Evolutionary conservation across 2,888 invertebrate species (phyloP), one percentile per base, ranked within the genome.

Genomic region (Bedellia somnulentella): DNA sequence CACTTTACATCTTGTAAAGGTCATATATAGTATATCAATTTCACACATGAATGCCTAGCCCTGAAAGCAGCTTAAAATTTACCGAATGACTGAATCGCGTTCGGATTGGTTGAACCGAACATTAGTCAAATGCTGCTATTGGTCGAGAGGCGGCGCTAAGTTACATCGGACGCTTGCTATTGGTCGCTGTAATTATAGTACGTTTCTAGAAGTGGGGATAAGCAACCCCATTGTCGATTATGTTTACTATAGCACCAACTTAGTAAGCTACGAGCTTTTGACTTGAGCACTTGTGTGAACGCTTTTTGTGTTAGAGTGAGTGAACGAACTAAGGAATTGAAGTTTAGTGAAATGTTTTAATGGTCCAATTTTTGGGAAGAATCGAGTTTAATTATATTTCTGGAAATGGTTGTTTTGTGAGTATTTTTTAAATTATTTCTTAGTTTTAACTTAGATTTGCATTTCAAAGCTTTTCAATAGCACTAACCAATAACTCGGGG

Each of bases 371-470:
- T 29, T 17, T 12, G 10, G 13, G 22, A 29, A 29, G 29, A 15
- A 27, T 18, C 2, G 9, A 12, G 5, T 11, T 17, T 11, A 23
- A 23, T 15, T 35, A 46, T 39, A 43, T 37, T 51, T 49, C 49
- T 52, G 63, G 73, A 71, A 43, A 75, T 75, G 73, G 73, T 75
- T 59, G 64, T 75, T 52, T 61, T 71, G 73, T 75, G 57, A 71
- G 73, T 75, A 52, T 30, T 10, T 14, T 29, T 31, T n/a, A n/a
- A n/a, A 5, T 35, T 36, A 11, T 2, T 17, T 14, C 9, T 12
- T 28, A 5, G 8, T 17, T 27, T 14, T 27, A 8, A 3, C 6
- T 10, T 2, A 21, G 21, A 3, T n/a, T n/a, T n/a, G n/a, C n/a
- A n/a, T n/a, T n/a, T n/a, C n/a, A n/a, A n/a, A n/a, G n/a, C n/a